Conservation (phyloP, 2,888 invertebrate genomes). For the Nomada fabriciana region DNA sequence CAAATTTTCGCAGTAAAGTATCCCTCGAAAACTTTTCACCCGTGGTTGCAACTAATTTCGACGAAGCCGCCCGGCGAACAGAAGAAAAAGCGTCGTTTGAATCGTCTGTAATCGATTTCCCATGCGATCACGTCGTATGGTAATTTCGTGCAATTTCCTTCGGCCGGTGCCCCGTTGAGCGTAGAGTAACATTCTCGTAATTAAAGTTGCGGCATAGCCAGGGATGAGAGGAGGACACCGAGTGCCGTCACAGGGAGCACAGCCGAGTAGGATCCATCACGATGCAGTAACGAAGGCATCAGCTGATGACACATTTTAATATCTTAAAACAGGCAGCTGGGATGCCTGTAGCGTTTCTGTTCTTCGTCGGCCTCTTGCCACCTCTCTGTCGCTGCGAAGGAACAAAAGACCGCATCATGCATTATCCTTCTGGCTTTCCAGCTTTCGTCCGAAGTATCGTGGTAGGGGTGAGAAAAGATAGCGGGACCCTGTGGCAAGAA, state of each 20-base stretch:
- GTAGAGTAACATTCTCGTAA: conserved; percentile 65
- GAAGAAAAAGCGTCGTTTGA: conserved; percentile 25
- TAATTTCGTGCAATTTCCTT: conserved; percentile 51
- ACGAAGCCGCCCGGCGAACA: conserved; percentile 11
- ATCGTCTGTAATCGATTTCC: conserved; percentile 55
- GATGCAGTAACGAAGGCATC: conserved; percentile 80
- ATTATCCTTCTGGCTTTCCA: conserved; percentile 79
- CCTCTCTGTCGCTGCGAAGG: conserved; percentile 57
- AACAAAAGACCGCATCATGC: conserved; percentile 80
- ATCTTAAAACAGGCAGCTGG: conserved; percentile 80
- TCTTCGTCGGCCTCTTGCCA: conserved; percentile 44
- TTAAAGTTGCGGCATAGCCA: conserved; percentile 63
- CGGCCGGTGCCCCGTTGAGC: neutral
- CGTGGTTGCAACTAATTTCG: conserved; percentile 30
- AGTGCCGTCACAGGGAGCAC: conserved; percentile 43
- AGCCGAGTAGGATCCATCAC: conserved; percentile 72
- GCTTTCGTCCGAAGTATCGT: conserved; percentile 71
- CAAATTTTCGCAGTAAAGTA: neutral
- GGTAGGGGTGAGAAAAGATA: conserved; percentile 66
- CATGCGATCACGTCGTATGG: conserved; percentile 53
- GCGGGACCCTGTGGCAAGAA: conserved; percentile 48
- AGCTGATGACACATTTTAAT: conserved; percentile 84
- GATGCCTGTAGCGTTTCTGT: conserved; percentile 61
- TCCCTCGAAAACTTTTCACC: neutral
- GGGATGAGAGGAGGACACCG: conserved; percentile 18